A percentile compares a stretch with the other conserved stretches of the same genome.
phyloP scores from a whole-genome alignment of 2,113 vertebrate genomes.

The Scomber japonicus region DNA sequence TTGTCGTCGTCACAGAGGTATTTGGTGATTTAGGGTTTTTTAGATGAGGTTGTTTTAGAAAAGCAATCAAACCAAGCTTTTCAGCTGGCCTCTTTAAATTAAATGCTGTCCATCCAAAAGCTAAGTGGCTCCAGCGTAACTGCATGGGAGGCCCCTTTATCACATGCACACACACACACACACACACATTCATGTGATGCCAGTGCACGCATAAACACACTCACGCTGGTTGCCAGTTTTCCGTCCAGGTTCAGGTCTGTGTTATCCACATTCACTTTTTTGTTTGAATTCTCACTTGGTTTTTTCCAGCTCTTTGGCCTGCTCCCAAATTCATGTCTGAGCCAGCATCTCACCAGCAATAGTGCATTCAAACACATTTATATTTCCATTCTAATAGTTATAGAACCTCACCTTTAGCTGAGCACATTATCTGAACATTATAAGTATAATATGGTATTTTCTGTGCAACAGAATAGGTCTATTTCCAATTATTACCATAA shows the following conservation, averaged over 20 bases:
- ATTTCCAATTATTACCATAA: too few relatives aligned
- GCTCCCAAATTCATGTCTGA: neutral
- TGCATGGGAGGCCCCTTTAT: conserved; percentile 40
- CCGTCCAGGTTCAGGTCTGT: conserved; percentile 42
- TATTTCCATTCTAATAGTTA: conserved; percentile 12
- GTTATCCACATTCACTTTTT: conserved; percentile 42
- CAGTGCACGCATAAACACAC: conserved; percentile 2
- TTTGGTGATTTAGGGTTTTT: conserved; percentile 61
- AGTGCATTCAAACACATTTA: conserved; percentile 25
- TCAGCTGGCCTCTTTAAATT: conserved; percentile 53
- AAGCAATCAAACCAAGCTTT: conserved; percentile 71
- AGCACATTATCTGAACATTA: conserved; percentile 37
- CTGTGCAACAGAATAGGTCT: neutral
- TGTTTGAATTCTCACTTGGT: conserved; percentile 51
- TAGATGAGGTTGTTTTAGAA: conserved; percentile 67
- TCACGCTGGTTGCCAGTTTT: conserved; percentile 44
- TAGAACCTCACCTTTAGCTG: conserved; percentile 1
- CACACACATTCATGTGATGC: conserved; percentile 10
- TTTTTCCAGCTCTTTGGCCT: conserved; percentile 29
- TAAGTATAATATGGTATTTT: conserved; percentile 12
- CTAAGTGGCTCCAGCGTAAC: conserved; percentile 64
- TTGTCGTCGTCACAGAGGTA: conserved; percentile 40
- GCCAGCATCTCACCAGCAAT: neutral
- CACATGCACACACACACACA: neutral
- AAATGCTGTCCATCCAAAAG: conserved; percentile 61